Base-by-base conservation (phyloP, 2,797 vertebrate species). In the Platyrinchus mystaceus region DNA sequence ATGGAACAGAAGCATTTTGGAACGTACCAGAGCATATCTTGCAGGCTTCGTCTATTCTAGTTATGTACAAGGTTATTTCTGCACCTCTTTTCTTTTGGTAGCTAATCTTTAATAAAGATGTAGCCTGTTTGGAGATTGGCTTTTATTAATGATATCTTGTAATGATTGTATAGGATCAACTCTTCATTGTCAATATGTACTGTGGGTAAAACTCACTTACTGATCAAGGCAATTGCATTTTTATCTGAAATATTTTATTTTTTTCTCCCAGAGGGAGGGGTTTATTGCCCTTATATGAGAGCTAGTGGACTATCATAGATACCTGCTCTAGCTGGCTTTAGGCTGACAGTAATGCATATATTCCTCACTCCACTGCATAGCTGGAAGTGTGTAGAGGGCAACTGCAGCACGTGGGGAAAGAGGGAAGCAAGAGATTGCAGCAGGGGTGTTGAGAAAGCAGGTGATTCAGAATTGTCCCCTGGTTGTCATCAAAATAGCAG, bases 391-490 rank as follows among this genome's bases (percentile, higher is more conserved):
- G 12, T 2, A 26, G 41, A n/a, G 41, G 28, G 26, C 12, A 27
- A 0, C 1, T 27, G 21, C 0, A 1, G 52, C 28, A 21, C 0
- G 0, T 21, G 32, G 36, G 43, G 43, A 62, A 59, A 32, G 2
- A 4, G 2, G 5, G 15, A 17, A 43, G 18, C 26, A 23, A 14
- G 53, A 64, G 12, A 5, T 41, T 27, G 67, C 32, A 46, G 1
- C 0, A 3, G 23, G 28, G 7, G 1, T 21, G 19, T 2, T 5
- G 50, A 43, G 46, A 60, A 70, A 71, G 24, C 4, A 23, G 18
- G 6, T 0, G 0, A 6, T 41, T 43, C 23, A 14, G 46, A 69
- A 32, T 24, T 50, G 39, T 60, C n/a, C n/a, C 14, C 24, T 64
- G 60, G 15, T 12, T 87, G 75, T 26, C 90, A 68, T 22, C 58